These are phyloP conservation scores for Mamestra brassicae DNA, from an alignment of 2,888 invertebrate genomes.

Conservation along the genomic window DNA sequence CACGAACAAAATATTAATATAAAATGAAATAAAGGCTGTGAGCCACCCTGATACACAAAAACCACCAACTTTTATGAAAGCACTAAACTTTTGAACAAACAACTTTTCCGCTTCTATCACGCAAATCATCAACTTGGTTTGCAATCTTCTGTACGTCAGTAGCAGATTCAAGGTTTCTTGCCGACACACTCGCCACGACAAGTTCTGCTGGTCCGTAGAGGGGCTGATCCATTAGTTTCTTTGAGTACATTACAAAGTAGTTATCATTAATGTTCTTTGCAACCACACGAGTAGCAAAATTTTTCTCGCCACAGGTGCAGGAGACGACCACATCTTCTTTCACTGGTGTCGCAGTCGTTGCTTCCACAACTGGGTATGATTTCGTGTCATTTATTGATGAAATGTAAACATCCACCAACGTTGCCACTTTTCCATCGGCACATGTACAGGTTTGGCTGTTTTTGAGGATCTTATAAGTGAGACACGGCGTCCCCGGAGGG, in stretches of 20 bases:
- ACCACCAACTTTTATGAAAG: too few relatives aligned
- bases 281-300: neutral
- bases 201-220: neutral
- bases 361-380: slow-evolving; percentile 1
- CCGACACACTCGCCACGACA: neutral
- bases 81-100: too few relatives aligned
- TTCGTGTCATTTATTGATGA: neutral
- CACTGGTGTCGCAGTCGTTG: neutral
- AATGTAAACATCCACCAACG: neutral
- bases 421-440: slow-evolving; percentile 7
- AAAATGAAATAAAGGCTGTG: too few relatives aligned
- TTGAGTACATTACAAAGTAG: slow-evolving; percentile 6
- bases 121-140: too few relatives aligned
- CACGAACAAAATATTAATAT: too few relatives aligned
- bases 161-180: neutral
- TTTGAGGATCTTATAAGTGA: neutral
- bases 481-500: neutral
- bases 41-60: too few relatives aligned
- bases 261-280: neutral
- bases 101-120: too few relatives aligned
- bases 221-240: neutral
- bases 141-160: too few relatives aligned
- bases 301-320: neutral
- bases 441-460: neutral
- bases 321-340: too few relatives aligned